Base-by-base conservation (phyloP, 2,797 vertebrate genomes). In the Hyperoplus immaculatus region DNA sequence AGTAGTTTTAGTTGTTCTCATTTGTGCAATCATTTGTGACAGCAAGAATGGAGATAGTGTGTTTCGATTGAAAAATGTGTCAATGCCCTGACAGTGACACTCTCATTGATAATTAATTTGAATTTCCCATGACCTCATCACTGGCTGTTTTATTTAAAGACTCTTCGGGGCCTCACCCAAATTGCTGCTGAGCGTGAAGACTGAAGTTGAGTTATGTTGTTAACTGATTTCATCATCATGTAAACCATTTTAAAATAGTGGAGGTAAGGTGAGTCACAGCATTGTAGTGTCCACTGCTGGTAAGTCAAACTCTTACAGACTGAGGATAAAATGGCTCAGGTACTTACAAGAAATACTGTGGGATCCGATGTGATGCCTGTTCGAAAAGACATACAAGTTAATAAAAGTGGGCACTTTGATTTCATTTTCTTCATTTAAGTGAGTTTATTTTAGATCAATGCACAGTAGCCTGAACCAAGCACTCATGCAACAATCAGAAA, bases 311-410 rank as follows among this genome's bases (percentile, higher is more conserved):
- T 50, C 0, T 47, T 29, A 8, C 10, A 16, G 1, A n/a, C 0
- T 8, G 6, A 5, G 47, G 8, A 8, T 10, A 8, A 72, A 77
- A 58, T 8, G 1, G 0, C 2, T 62, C 4, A 0, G 13, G 16
- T 71, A 89, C 90, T 92, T 76, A 92, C 90, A 8, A 38, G 2
- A 21, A 61, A 41, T 0, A 4, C 3, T 2, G 12, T 1, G 0
- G 7, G 4, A 0, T 73, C 11, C 9, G 18, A 5, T 0, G 43
- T 5, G 63, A n/a, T 0, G 43, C 62, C 90, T 92, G 80, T 84
- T 56, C 29, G 47, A 79, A 77, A 78, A 87, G 4, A 85, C 15
- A 70, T 59, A 73, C 4, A 36, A 63, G 38, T 77, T n/a, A 66
- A 54, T 57, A 12, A 53, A 12, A 41, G 36, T 38, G 36, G 39